These are phyloP conservation scores for Myiozetetes cayanensis DNA, from an alignment of 2,113 vertebrate species.

Conservation along the genomic window DNA sequence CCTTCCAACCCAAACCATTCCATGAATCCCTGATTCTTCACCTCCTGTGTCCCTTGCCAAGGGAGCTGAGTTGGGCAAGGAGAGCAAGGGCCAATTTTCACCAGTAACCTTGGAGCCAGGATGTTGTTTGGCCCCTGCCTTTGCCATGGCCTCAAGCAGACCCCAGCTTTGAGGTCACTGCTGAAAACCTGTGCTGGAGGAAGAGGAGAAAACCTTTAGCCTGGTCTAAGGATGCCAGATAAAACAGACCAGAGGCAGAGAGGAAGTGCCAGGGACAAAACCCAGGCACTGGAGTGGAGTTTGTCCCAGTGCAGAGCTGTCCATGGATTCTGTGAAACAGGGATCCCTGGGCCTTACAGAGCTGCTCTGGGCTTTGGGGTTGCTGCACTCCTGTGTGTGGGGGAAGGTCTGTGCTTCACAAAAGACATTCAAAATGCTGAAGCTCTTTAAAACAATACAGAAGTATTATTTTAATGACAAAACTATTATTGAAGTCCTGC, in stretches of 20 bases:
- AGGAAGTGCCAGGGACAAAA: background rate
- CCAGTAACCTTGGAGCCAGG: background rate
- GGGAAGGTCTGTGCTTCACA: background rate
- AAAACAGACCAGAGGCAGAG: background rate
- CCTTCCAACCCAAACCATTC: no score
- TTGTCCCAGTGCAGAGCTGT: background rate
- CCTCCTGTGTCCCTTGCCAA: background rate
- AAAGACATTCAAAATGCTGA: background rate
- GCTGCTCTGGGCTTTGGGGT: background rate
- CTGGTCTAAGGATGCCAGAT: background rate
- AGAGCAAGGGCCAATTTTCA: background rate
- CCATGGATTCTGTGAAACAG: background rate
- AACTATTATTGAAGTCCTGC: background rate
- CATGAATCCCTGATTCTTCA: background rate
- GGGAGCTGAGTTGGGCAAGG: background rate
- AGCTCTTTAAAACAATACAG: background rate
- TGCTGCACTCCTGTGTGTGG: background rate
- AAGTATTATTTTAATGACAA: background rate
- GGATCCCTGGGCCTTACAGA: accelerated
- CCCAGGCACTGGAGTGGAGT: accelerated
- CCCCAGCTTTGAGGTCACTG: background rate
- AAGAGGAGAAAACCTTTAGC: background rate
- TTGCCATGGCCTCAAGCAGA: background rate
- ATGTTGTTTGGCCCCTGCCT: background rate
- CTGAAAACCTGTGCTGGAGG: background rate